Conservation (phyloP, 2,113 vertebrate species). For the Tychaedon coryphoeus region DNA sequence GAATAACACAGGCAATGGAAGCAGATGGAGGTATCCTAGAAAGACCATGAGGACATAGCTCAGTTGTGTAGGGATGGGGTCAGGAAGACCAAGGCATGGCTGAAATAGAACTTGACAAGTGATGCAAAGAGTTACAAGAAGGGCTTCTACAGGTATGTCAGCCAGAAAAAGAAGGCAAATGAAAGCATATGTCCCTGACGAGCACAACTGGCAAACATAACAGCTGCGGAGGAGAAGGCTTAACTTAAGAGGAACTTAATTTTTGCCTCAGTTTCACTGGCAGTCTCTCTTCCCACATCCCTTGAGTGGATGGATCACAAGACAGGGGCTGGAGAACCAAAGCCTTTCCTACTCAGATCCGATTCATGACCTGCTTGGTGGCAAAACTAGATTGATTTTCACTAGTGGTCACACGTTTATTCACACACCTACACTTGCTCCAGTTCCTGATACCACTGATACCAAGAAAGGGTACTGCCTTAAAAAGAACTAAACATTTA, state of each 20-base stretch:
- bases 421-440: accelerated
- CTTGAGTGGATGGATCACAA: not conserved
- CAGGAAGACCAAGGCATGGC: not conserved
- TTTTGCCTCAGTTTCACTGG: not conserved
- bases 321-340: not conserved
- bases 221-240: not conserved
- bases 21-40: not conserved
- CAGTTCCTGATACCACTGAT: not conserved
- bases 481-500: not conserved
- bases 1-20: not conserved
- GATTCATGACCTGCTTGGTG: not conserved
- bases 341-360: not conserved
- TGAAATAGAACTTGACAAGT: not conserved
- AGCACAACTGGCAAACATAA: accelerated
- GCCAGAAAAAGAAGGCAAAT: not conserved
- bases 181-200: not conserved
- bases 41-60: not conserved
- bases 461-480: not conserved
- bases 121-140: not conserved
- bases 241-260: not conserved
- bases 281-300: not conserved
- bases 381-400: not conserved
- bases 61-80: accelerated
- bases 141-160: not conserved
- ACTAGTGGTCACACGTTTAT: not conserved